Percentiles rank a stretch among this genome's conserved stretches.
phyloP scores from a whole-genome alignment of 2,113 vertebrate species.

The Sorex araneus region DNA sequence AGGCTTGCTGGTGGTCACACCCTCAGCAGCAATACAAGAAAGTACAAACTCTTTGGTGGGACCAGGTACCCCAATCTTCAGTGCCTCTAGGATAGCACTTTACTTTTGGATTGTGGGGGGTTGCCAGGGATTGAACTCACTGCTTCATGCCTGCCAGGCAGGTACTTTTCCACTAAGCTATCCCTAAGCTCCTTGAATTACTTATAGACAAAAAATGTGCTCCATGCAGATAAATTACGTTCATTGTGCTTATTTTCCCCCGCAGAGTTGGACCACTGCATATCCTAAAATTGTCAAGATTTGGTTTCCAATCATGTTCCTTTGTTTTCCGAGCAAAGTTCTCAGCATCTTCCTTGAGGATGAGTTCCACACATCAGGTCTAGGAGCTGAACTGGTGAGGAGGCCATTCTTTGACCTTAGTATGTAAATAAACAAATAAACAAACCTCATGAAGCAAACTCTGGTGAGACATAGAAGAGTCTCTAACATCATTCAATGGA shows the following conservation, averaged over 20 bases:
- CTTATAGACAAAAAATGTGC: slow-evolving; percentile 14
- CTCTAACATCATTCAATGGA: slow-evolving; percentile 32
- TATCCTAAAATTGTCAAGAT: slow-evolving; percentile 38
- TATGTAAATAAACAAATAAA: slow-evolving; percentile 62
- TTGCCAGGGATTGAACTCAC: no score
- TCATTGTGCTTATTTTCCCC: background rate
- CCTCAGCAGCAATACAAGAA: no score
- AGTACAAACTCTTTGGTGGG: no score
- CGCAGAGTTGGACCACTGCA: background rate
- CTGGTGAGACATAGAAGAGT: slow-evolving; percentile 31
- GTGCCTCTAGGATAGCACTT: no score
- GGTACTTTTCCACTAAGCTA: background rate
- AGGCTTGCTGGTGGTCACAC: no score
- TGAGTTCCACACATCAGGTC: slow-evolving; percentile 1
- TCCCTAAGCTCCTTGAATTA: background rate
- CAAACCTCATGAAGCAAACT: slow-evolving; percentile 41
- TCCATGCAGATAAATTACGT: slow-evolving; percentile 33
- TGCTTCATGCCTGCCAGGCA: background rate
- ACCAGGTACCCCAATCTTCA: no score
- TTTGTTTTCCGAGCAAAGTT: slow-evolving; percentile 25
- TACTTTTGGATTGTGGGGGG: no score
- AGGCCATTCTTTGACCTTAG: slow-evolving; percentile 62
- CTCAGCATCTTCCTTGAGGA: background rate
- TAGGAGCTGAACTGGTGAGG: background rate
- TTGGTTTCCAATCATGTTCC: slow-evolving; percentile 40